Evolutionary conservation across 2,113 vertebrate genomes (phyloP).

Genomic region (Podilymbus podiceps): DNA sequence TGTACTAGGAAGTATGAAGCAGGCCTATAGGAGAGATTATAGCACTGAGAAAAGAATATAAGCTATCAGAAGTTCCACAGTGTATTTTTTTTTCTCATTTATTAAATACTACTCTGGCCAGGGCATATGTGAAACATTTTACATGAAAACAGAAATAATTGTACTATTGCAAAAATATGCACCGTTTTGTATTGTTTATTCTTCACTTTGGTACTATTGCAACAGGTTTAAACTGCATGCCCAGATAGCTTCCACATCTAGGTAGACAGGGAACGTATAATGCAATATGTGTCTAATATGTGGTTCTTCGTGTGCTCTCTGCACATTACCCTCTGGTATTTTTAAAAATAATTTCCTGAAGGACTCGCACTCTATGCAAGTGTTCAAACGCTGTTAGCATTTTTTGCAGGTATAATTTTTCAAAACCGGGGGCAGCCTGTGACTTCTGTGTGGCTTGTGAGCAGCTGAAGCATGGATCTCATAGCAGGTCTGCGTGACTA

Average conservation of each 20-base stretch:
- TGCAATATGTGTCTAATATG: neutral
- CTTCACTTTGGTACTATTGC: neutral
- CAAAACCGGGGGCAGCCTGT: neutral
- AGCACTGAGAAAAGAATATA: neutral
- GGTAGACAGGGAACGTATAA: neutral
- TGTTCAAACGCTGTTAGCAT: neutral
- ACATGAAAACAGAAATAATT: neutral
- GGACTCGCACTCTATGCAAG: neutral
- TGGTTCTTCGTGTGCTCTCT: neutral
- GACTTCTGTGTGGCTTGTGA: neutral
- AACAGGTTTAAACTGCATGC: neutral
- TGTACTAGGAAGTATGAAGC: neutral
- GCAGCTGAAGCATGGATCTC: neutral
- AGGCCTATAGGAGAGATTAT: neutral
- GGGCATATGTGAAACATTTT: neutral
- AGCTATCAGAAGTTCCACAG: neutral
- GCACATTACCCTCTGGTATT: neutral
- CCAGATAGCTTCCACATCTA: neutral
- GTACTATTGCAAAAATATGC: neutral
- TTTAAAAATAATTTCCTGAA: neutral
- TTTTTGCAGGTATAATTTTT: neutral
- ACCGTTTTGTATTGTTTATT: neutral
- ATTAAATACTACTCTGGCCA: neutral
- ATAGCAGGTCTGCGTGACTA: neutral
- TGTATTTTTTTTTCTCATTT: neutral